phyloP scores from a whole-genome alignment of 2,113 vertebrate genomes.

The Malurus cyaneus region DNA sequence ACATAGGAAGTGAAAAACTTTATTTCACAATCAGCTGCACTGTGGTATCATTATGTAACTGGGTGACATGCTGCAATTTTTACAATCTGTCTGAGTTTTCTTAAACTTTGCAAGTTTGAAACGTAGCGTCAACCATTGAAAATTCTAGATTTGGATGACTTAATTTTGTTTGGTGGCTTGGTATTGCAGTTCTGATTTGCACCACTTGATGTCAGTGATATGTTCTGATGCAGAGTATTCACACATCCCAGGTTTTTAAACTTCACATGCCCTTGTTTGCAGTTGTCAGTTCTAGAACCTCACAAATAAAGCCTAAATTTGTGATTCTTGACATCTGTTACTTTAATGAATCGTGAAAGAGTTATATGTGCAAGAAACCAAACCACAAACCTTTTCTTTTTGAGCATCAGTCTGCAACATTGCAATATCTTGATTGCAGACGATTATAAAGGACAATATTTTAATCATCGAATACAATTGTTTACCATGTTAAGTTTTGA shows the following conservation, averaged over 20 bases:
- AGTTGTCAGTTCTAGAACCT: not conserved
- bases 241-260: not conserved
- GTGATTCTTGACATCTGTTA: not conserved
- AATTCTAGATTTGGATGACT: rapidly evolving
- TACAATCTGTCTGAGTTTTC: not conserved
- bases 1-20: not conserved
- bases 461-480: not conserved
- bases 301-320: not conserved
- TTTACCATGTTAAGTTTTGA: not conserved
- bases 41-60: not conserved
- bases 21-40: not conserved
- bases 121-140: rapidly evolving
- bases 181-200: not conserved
- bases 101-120: not conserved
- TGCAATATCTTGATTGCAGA: not conserved
- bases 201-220: slow-evolving; percentile 50
- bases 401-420: not conserved
- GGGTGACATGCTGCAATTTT: not conserved
- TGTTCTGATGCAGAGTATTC: not conserved
- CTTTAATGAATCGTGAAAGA: not conserved
- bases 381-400: not conserved
- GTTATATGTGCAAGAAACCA: not conserved
- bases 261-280: not conserved
- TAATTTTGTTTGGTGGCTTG: not conserved
- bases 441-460: not conserved